Evolutionary conservation across 2,888 invertebrate genomes (phyloP), one percentile per base, ranked within the genome.

Genomic region (Hypolimnas misippus): DNA sequence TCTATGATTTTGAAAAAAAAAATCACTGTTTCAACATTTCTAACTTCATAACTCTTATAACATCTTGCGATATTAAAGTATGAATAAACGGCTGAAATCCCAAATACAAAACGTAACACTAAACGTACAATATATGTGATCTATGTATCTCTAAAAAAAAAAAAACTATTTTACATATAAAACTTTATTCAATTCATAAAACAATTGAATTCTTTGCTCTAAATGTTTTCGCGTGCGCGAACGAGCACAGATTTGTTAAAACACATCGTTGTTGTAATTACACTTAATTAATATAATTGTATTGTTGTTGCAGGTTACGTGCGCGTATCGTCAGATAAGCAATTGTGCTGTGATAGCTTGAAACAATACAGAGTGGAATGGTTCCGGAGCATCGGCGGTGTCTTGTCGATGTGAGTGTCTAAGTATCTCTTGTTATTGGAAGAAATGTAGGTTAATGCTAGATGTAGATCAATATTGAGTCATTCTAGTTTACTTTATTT

Each of bases 281-380:
- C 21, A 38, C 21, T 12, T 14, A 44, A 55, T 63, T 69, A 54
- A 69, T 67, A 61, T 64, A 62, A 51, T 42, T 67, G 74, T 62
- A 82, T 69, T 69, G 75, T 90, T 91, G 90, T 91, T 91, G 57
- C 90, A 91, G 91, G 88, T 86, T 86, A 82, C 83, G 86, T 85
- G 84, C 81, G 83, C 82, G 84, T 82, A 80, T 81, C 76, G 84
- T 83, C 83, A 86, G 87, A 86, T 89, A 89, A 89, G 78, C 79
- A 76, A 73, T 76, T 72, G 76, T 76, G 70, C 82, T 83, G 85
- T 82, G 81, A 83, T 84, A 81, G 78, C 77, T 77, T 82, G 81
- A 70, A 74, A 73, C 76, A 77, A 84, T 78, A 81, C 79, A 76
- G 81, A 83, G 89, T 89, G 91, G 90, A 90, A 91, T 91, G 91